Percentiles rank a stretch among this genome's conserved stretches.
Conservation (phyloP, 1,140 invertebrate species). For the Tenebrio molitor region DNA sequence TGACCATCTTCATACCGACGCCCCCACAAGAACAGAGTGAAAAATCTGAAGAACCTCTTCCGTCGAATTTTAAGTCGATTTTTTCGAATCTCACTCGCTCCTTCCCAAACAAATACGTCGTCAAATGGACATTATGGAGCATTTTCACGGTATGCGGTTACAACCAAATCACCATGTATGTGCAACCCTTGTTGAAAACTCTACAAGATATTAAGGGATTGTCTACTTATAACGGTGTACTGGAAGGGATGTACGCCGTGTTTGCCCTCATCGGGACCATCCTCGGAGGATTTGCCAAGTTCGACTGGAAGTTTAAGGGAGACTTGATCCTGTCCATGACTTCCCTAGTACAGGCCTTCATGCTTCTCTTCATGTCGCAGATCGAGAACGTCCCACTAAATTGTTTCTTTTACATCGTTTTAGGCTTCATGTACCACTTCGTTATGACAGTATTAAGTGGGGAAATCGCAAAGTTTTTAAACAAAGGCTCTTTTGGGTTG, state of each 20-base stretch:
- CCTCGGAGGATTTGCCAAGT: not conserved
- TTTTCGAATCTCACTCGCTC: not conserved
- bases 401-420: conserved; percentile 34
- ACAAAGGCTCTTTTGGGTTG: conserved; percentile 6
- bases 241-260: conserved; percentile 1
- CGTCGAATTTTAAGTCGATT: too few species aligned
- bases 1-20: conserved; percentile 3
- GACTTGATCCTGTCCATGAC: conserved; percentile 28
- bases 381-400: not conserved
- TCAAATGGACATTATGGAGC: conserved; percentile 34
- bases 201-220: not conserved
- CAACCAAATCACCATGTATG: not conserved
- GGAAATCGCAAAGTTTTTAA: conserved; percentile 18
- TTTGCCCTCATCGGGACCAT: conserved; percentile 7
- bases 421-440: conserved; percentile 13
- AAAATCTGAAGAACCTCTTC: not conserved
- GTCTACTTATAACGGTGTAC: conserved; percentile 1
- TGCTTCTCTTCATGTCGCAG: conserved; percentile 23
- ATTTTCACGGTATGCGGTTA: conserved; percentile 27
- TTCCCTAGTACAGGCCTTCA: conserved; percentile 13
- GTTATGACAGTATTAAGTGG: conserved; percentile 11
- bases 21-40: not conserved
- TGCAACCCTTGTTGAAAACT: conserved; percentile 12
- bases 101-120: conserved; percentile 26
- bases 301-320: conserved; percentile 20